These are phyloP conservation scores for Musca domestica DNA, from an alignment of 1,140 invertebrate species.

Conservation along the genomic window DNA sequence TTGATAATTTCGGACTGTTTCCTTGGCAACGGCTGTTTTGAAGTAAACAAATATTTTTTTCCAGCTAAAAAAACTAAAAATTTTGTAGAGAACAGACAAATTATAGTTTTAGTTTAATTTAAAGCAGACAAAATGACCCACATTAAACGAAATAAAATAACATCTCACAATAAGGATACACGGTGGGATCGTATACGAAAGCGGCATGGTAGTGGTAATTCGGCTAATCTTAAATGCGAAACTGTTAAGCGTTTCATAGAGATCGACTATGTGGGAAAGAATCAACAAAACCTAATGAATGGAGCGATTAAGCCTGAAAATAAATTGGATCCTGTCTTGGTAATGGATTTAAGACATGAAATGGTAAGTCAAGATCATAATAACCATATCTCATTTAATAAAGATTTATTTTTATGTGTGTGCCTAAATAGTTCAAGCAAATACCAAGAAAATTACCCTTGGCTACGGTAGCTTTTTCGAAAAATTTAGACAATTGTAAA, in stretches of 20 bases:
- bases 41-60: no score
- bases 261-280: slow-evolving; percentile 39
- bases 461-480: slow-evolving; percentile 35
- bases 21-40: no score
- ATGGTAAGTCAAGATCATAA: slow-evolving; percentile 34
- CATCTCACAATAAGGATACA: slow-evolving; percentile 34
- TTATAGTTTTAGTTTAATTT: no score
- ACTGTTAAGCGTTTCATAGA: slow-evolving; percentile 45
- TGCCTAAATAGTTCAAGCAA: slow-evolving; percentile 41
- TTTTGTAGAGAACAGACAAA: no score
- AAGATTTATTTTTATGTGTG: slow-evolving; percentile 10
- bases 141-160: slow-evolving; percentile 42
- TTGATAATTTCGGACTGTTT: no score
- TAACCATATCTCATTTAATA: neutral
- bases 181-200: slow-evolving; percentile 53
- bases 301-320: slow-evolving; percentile 32
- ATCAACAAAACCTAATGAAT: slow-evolving; percentile 36
- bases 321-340: slow-evolving; percentile 40
- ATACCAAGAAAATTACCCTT: slow-evolving; percentile 40
- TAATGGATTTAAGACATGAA: slow-evolving; percentile 51
- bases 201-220: slow-evolving; percentile 30
- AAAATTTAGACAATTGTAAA: slow-evolving; percentile 34
- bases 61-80: no score
- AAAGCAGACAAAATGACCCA: slow-evolving; percentile 32
- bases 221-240: slow-evolving; percentile 39